Evolutionary conservation across 92 coral and sea anemone genomes (phyloP).

Genomic region (Phenganax marumi): DNA sequence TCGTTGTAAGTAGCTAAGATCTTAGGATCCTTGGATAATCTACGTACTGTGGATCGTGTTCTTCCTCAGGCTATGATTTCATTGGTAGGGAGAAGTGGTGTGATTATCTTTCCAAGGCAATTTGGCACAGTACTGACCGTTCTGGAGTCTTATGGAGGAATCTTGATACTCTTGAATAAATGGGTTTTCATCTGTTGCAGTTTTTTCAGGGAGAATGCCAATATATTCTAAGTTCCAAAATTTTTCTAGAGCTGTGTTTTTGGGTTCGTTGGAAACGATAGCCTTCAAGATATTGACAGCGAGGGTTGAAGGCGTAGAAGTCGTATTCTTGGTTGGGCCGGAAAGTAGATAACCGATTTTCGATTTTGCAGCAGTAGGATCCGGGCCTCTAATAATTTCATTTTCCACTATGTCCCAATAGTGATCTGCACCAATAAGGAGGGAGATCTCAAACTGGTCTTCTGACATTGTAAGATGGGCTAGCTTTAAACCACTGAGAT

Average conservation of each 20-base stretch:
- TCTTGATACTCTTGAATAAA: constrained; percentile 26
- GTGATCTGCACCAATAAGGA: constrained; percentile 62
- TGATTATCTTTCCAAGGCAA: constrained; percentile 30
- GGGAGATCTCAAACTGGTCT: constrained; percentile 50
- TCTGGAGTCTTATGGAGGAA: background rate
- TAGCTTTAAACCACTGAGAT: constrained; percentile 47
- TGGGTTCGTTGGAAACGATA: constrained; percentile 17
- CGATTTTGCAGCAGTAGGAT: constrained; percentile 42
- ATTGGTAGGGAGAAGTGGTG: constrained; percentile 28
- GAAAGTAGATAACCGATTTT: constrained; percentile 43
- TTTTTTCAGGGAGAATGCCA: background rate
- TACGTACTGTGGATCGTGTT: constrained; percentile 44
- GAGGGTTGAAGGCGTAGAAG: background rate
- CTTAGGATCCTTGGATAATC: constrained; percentile 30
- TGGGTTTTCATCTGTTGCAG: background rate
- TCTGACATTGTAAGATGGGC: constrained; percentile 62
- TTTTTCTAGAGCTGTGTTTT: constrained; percentile 26
- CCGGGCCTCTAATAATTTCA: constrained; percentile 42
- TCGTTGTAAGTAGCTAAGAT: background rate
- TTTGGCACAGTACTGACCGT: constrained; percentile 7
- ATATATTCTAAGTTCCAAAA: constrained; percentile 41
- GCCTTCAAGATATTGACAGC: constrained; percentile 17
- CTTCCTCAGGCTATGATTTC: constrained; percentile 30
- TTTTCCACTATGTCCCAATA: constrained; percentile 63
- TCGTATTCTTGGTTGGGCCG: background rate